A percentile compares a stretch with the other conserved stretches of the same genome.
phyloP scores from a whole-genome alignment of 2,113 vertebrate species.

The Actenoides hombroni region DNA sequence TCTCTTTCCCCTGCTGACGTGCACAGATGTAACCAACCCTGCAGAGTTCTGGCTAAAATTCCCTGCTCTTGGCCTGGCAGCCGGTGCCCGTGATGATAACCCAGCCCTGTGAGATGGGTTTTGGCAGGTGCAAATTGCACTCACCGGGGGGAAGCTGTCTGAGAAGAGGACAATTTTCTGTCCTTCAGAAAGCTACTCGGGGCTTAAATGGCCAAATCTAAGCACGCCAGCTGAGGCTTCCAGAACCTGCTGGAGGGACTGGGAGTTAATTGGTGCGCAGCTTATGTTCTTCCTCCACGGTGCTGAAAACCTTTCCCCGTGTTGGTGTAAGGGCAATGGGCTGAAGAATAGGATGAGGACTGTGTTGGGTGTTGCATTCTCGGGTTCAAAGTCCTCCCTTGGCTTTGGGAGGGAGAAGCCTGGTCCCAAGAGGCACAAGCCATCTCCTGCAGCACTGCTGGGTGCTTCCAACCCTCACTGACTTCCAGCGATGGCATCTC shows the following conservation, averaged over 20 bases:
- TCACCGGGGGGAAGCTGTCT: not conserved
- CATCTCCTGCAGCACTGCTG: not conserved
- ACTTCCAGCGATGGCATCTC: not conserved
- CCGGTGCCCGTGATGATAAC: not conserved
- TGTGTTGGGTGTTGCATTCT: not conserved
- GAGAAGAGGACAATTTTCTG: not conserved
- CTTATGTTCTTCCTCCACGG: accelerated
- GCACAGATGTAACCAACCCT: not conserved
- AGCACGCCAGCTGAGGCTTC: not conserved
- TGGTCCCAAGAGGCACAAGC: too few species aligned
- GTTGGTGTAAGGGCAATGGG: not conserved
- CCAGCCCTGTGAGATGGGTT: not conserved
- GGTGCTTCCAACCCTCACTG: not conserved
- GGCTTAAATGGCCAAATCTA: not conserved
- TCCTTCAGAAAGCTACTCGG: not conserved
- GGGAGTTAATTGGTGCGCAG: not conserved
- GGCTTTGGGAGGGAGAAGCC: not conserved
- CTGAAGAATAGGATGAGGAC: not conserved
- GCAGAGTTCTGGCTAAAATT: not conserved
- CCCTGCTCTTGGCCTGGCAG: not conserved
- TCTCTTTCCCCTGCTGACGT: not conserved
- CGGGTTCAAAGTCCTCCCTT: not conserved
- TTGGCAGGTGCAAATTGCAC: not conserved
- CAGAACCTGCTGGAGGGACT: not conserved
- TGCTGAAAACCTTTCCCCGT: not conserved